Conservation (phyloP, 2,888 invertebrate species). For the Allacma fusca region DNA sequence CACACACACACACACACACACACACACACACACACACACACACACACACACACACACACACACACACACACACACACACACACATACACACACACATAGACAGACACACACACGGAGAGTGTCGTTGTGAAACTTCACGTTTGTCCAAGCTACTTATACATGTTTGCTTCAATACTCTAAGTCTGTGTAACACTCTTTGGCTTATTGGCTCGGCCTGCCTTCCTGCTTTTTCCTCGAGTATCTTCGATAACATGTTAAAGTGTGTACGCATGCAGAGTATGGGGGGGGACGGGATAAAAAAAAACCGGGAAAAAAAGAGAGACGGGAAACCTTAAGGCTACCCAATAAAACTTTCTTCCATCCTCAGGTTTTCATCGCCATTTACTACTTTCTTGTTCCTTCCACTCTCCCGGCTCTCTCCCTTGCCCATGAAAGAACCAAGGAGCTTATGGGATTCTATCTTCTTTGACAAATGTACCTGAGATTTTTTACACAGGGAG, state of each 20-base stretch:
- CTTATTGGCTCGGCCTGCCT: not conserved
- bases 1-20: no score
- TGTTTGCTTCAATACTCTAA: slow-evolving; percentile 16
- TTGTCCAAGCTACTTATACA: slow-evolving; percentile 16
- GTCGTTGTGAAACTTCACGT: slow-evolving; percentile 1
- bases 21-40: no score
- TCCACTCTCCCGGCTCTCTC: not conserved
- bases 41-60: no score
- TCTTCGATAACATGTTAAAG: slow-evolving; percentile 12
- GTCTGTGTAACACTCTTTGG: slow-evolving; percentile 16
- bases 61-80: no score
- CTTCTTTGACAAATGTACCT: slow-evolving; percentile 16
- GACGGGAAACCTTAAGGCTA: slow-evolving; percentile 11
- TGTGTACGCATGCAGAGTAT: slow-evolving; percentile 1
- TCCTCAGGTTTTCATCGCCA: slow-evolving; percentile 19
- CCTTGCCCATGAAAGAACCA: not conserved
- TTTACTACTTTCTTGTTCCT: slow-evolving; percentile 16
- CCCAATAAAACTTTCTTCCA: slow-evolving; percentile 5
- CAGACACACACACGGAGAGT: not conserved
- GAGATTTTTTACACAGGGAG: slow-evolving; percentile 2
- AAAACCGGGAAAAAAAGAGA: not conserved
- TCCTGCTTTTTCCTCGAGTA: not conserved
- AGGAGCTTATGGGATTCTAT: slow-evolving; percentile 7
- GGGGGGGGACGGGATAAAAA: not conserved
- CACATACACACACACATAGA: no score